Base-by-base conservation (phyloP, 2,797 vertebrate species). In the Coregonus sp. region DNA sequence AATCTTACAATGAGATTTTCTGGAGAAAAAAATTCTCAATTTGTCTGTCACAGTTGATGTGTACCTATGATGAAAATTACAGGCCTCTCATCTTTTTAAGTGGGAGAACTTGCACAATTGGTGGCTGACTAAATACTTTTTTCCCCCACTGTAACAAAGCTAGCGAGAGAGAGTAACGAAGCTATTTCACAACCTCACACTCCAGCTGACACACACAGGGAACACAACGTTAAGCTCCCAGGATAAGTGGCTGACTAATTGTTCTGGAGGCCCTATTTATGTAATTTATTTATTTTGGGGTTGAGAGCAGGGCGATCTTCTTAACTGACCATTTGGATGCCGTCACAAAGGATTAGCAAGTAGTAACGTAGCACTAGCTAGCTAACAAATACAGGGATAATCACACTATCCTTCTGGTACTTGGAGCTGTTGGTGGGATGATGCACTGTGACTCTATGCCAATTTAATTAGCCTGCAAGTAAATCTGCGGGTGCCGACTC, bases 201-300 rank as follows among this genome's bases (percentile, higher is more conserved):
- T 73, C 78, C 61, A 20, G 74, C 68, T 68, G 40, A 47, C 40
- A 47, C 70, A 80, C 82, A 87, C 84, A 78, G 29, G 63, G 31
- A 52, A 80, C 79, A 70, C 51, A 78, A 79, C 77, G 76, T 79
- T 80, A 72, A 75, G 82, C 82, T 82, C 80, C 75, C 77, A 47
- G 40, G 40, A 47, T 67, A 72, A 91, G 90, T 87, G 85, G 82
- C 82, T 79, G 16, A 71, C 82, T 92, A 91, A 94, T 90, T 91
- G 81, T 86, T 89, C 76, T 76, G 70, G 78, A 82, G 31, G 2
- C 31, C 2, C 40, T 47, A 47, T 68, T 74, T 78, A 72, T 76
- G 65, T 78, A 51, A 18, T 76, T 81, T 9, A 47, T 47, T 9
- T 70, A 29, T 20, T 71, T 74, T 71, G 12, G 6, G 73, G 18